Base-by-base conservation (phyloP, 2,113 vertebrate genomes). In the Spea bombifrons region DNA sequence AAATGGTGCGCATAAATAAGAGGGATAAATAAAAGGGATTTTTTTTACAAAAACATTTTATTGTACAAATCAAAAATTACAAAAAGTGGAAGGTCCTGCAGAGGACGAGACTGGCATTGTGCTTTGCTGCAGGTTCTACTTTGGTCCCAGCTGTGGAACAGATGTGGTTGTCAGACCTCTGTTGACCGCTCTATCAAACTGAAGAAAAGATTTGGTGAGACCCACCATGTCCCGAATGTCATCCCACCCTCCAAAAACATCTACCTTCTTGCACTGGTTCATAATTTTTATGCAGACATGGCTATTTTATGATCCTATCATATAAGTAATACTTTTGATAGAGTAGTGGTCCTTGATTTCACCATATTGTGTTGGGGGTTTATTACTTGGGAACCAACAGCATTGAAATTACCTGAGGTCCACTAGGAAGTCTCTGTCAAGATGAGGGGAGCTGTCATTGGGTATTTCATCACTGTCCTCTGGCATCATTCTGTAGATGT, bases 111-210 rank as follows among this genome's bases (percentile, higher is more conserved):
- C n/a, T 45, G 4, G 63, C 12, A 13, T 5, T 57, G 44, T n/a
- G 44, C 50, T 68, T 47, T 67, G 8, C 1, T 64, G 61, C 61
- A 64, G 61, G 61, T 16, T 64, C 61, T 64, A 5, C 30, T 15
- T 30, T 17, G 61, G 61, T 7, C 61, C 61, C 3, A 16, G 61
- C 30, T 3, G 1, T 6, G 5, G 61, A 9, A 30, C 65, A 45
- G 9, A 10, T 15, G 8, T 45, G 5, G 49, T n/a, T 7, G 4
- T 80, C 64, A 80, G 2, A 80, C 78, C 52, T 80, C 78, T 43
- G 78, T 80, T 45, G 78, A 80, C 12, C 71, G 78, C 17, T 80
- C 78, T 61, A 73, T 67, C 44, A 80, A 43, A 59, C 78, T 80
- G 9, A 8, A 78, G 49, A 50, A n/a, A 47, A 47, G 53, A 46